Conservation (phyloP, 2,888 invertebrate species). For the Lysandra bellargus region DNA sequence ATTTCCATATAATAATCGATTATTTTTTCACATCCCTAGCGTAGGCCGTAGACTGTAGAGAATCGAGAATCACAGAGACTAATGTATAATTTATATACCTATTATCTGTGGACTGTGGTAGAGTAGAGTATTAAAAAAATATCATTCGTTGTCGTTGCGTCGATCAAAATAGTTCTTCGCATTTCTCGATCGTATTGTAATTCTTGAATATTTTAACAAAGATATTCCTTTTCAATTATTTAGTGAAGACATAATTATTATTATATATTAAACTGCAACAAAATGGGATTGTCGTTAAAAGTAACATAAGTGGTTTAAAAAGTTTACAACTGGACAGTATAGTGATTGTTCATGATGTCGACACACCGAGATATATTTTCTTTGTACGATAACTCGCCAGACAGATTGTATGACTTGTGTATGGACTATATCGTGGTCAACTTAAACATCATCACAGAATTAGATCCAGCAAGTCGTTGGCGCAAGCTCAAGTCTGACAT, state of each 20-base stretch:
- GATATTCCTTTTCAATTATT: not conserved
- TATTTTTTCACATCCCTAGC: too few species aligned
- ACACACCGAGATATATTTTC: slow-evolving; percentile 52
- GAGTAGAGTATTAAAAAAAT: slow-evolving; percentile 26
- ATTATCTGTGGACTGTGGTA: too few species aligned
- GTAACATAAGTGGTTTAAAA: slow-evolving; percentile 38
- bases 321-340: slow-evolving; percentile 42
- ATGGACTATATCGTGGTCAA: slow-evolving; percentile 82
- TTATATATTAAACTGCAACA: slow-evolving; percentile 23
- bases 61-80: too few species aligned
- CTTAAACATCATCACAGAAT: slow-evolving; percentile 81
- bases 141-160: slow-evolving; percentile 44
- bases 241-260: slow-evolving; percentile 21
- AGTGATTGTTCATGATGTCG: slow-evolving; percentile 52
- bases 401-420: slow-evolving; percentile 83
- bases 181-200: slow-evolving; percentile 34
- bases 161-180: slow-evolving; percentile 44
- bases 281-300: slow-evolving; percentile 34
- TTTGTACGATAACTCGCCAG: slow-evolving; percentile 72
- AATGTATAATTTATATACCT: too few species aligned
- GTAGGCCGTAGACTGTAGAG: too few species aligned
- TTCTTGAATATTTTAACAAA: slow-evolving; percentile 31
- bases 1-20: too few species aligned
- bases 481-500: slow-evolving; percentile 81
- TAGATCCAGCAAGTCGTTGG: slow-evolving; percentile 68